phyloP scores from a whole-genome alignment of 1,140 invertebrate genomes.

The Brachionus manjavacas region DNA sequence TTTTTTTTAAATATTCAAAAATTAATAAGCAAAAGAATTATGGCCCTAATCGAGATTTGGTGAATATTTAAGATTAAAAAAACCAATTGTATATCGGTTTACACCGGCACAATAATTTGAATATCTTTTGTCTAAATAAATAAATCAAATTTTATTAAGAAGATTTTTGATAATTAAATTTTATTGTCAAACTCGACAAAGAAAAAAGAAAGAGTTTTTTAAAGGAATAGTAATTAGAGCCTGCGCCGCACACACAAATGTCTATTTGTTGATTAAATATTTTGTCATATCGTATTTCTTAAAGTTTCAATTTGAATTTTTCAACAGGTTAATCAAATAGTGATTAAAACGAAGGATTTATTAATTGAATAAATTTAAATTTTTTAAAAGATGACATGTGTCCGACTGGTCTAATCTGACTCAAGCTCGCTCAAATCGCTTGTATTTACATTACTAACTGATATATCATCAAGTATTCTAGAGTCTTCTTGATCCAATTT shows the following conservation, averaged over 20 bases:
- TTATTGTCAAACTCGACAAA: constrained; percentile 32
- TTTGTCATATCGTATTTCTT: constrained; percentile 25
- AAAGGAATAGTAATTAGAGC: neutral
- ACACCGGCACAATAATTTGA: constrained; percentile 29
- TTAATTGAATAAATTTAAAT: constrained; percentile 34
- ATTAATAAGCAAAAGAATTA: neutral
- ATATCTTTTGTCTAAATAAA: constrained; percentile 29
- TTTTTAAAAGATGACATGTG: constrained; percentile 18
- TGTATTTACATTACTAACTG: constrained; percentile 41
- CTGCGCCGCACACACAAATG: neutral
- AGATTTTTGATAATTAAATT: constrained; percentile 36
- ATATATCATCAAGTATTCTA: constrained; percentile 32
- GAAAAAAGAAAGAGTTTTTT: neutral
- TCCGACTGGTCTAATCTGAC: neutral
- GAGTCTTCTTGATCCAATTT: constrained; percentile 33
- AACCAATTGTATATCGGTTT: neutral
- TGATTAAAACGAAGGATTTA: constrained; percentile 17
- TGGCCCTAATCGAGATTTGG: neutral
- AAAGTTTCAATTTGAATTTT: constrained; percentile 26
- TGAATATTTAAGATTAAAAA: constrained; percentile 29
- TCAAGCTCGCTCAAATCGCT: constrained; percentile 35
- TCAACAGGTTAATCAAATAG: constrained; percentile 39
- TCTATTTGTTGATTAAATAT: constrained; percentile 36
- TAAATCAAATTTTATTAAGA: constrained; percentile 22
- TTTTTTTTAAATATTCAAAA: constrained; percentile 19